Base-by-base conservation (phyloP, 2,797 vertebrate genomes). In the Sebastes iracundus region DNA sequence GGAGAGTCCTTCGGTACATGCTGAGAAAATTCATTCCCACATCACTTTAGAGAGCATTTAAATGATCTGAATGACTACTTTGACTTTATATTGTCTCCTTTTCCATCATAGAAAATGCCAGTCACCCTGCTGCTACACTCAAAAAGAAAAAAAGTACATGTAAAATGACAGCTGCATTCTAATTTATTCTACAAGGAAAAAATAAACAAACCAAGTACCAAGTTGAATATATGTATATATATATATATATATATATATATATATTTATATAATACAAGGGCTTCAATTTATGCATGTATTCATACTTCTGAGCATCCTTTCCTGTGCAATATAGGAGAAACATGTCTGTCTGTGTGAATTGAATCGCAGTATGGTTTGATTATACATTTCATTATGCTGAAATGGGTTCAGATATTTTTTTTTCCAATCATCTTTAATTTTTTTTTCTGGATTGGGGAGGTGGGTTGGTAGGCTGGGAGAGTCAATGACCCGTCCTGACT, bases 1-100 rank as follows among this genome's bases (percentile, higher is more conserved):
- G 60, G 53, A 83, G 63, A 80, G 74, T 84, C 77, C 72, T 83
- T 74, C 73, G 38, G 72, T 14, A 14, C 72, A 78, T 0, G 30
- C 77, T 75, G 73, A 65, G 78, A 80, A 75, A 81, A 75, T 55
- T 66, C 84, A 89, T 85, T 71, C 66, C 67, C 33, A 63, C 64
- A 68, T 78, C 80, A 80, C 75, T 88, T 80, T 71, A 77, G 69
- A 75, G 62, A 27, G 53, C 55, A 53, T 79, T 66, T 74, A 75
- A 83, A 72, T 76, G 62, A 83, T 89, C 52, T 46, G 33, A 85
- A 77, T 23, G 55, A 75, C 30, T 81, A 46, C 63, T 85, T 66
- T 75, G 35, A 80, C 56, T 85, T 74, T 27, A 65, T 56, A 83
- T 74, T 42, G 70, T 68, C 76, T 68, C 32, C 30, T 69, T 82